A percentile compares a stretch with the other conserved stretches of the same genome.
Conservation (phyloP, 2,888 invertebrate genomes). For the Patella depressa region DNA sequence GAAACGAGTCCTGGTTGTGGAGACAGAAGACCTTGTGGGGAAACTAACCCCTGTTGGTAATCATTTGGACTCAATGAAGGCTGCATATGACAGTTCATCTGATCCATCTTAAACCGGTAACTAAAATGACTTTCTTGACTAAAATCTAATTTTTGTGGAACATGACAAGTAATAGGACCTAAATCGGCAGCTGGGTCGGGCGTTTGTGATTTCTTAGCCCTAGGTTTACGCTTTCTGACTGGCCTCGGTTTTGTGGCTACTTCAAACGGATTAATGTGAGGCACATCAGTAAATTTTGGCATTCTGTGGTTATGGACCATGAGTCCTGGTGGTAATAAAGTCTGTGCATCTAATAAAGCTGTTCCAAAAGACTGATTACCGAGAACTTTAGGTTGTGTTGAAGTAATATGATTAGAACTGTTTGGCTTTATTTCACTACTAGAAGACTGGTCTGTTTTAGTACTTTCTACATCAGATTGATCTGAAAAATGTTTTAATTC, state of each 20-base stretch:
- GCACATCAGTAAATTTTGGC: conserved; percentile 3
- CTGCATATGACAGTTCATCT: conserved; percentile 9
- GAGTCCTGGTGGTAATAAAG: not conserved
- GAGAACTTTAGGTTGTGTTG: too few species aligned
- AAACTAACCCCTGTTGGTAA: conserved; percentile 20
- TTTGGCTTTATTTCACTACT: too few species aligned
- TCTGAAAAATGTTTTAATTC: too few species aligned
- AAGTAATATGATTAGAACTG: too few species aligned
- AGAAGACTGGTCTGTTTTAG: too few species aligned
- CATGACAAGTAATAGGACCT: conserved; percentile 40
- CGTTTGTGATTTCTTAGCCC: conserved; percentile 25
- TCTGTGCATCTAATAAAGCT: too few species aligned
- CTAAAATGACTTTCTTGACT: conserved; percentile 27
- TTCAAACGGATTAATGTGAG: conserved; percentile 14
- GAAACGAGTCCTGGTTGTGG: not conserved
- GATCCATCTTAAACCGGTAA: conserved; percentile 12
- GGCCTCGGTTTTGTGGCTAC: conserved; percentile 3
- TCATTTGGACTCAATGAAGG: conserved; percentile 13
- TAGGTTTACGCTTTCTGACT: conserved; percentile 5
- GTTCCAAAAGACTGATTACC: too few species aligned
- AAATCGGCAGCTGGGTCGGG: conserved; percentile 35
- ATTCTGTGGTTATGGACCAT: conserved; percentile 14
- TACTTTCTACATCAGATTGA: too few species aligned
- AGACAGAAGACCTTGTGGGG: conserved; percentile 10
- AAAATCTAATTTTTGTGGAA: conserved; percentile 40